phyloP scores from a whole-genome alignment of 1,140 invertebrate species.

The Cydia splendana region DNA sequence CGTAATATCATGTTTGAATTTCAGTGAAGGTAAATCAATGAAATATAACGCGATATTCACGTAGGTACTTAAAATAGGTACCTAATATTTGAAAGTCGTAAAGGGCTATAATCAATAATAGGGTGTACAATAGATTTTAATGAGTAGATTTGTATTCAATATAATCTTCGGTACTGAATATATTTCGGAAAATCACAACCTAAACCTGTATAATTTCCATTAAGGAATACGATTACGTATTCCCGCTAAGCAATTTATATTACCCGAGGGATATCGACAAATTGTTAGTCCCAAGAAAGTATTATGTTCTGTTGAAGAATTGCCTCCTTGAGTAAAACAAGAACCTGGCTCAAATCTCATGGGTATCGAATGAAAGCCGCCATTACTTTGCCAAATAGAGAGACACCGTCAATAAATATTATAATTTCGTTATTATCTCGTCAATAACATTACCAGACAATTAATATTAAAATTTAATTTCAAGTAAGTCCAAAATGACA shows the following conservation, averaged over 20 bases:
- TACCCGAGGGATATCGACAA: conserved; percentile 23
- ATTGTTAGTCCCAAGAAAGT: conserved; percentile 26
- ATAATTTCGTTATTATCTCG: background rate
- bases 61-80: too few species aligned
- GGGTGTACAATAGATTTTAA: background rate
- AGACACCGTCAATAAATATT: background rate
- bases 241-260: conserved; percentile 28
- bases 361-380: conserved; percentile 9
- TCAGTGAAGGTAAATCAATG: too few species aligned
- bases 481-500: too few species aligned
- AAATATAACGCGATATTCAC: too few species aligned
- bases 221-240: conserved; percentile 12
- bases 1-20: too few species aligned
- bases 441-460: background rate
- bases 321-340: conserved; percentile 22
- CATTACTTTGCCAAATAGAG: background rate
- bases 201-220: background rate
- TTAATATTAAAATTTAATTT: background rate
- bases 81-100: too few species aligned
- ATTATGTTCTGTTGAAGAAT: conserved; percentile 21
- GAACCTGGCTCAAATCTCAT: conserved; percentile 6
- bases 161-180: background rate
- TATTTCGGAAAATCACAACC: conserved; percentile 1
- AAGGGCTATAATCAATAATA: too few species aligned
- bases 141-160: conserved; percentile 1